Evolutionary conservation across 1,140 invertebrate species (phyloP).

Genomic region (Ladona fulva): DNA sequence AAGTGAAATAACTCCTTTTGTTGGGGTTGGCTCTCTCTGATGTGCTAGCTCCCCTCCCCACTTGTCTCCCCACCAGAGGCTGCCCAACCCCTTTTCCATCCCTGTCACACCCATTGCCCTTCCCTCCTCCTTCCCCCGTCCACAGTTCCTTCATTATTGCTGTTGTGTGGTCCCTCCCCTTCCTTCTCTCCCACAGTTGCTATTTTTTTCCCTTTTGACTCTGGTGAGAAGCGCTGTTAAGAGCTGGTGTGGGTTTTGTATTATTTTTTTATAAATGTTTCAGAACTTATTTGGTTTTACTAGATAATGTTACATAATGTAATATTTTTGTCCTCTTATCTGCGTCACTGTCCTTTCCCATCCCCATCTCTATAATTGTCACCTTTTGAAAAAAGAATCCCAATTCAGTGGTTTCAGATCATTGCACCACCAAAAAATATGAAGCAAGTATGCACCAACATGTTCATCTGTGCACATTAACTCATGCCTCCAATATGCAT

Average conservation of each 20-base stretch:
- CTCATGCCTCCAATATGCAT: background rate
- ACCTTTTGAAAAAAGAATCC: background rate
- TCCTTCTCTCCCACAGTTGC: background rate
- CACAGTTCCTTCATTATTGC: constrained; percentile 1
- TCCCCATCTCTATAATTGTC: background rate
- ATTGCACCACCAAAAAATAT: background rate
- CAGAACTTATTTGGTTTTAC: background rate
- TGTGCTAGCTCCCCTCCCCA: constrained; percentile 5
- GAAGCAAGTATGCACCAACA: background rate
- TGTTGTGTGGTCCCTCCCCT: background rate
- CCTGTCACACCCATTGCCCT: background rate
- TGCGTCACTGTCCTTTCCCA: background rate
- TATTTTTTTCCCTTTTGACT: background rate
- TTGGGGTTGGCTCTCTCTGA: background rate
- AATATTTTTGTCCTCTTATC: background rate
- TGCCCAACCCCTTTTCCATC: background rate
- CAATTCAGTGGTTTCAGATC: too few species aligned
- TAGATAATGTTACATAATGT: too few species aligned
- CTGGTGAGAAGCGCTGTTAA: background rate
- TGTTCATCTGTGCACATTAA: background rate
- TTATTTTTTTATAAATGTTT: background rate
- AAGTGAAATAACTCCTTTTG: background rate
- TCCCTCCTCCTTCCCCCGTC: constrained; percentile 4
- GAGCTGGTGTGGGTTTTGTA: constrained; percentile 3
- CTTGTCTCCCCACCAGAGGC: background rate